These are phyloP conservation scores for Sphaerophoria taeniata DNA, from an alignment of 2,888 invertebrate species.

Conservation along the genomic window DNA sequence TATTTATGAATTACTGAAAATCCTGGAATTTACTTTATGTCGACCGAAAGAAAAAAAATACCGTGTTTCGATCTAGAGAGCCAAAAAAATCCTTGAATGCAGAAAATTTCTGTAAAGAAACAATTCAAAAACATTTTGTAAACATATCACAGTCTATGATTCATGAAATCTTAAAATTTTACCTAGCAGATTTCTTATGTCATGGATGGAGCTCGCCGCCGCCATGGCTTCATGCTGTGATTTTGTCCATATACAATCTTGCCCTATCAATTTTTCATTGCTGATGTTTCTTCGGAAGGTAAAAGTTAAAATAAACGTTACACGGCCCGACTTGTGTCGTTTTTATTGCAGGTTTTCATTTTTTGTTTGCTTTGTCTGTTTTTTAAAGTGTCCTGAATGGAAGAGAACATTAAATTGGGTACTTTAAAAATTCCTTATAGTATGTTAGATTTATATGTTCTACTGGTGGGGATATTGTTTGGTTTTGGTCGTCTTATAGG, in stretches of 20 bases:
- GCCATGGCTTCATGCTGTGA: background rate
- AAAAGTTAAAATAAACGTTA: slow-evolving; percentile 16
- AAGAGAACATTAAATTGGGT: slow-evolving; percentile 15
- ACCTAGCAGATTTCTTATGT: background rate
- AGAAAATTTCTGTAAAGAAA: background rate
- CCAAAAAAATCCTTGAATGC: background rate
- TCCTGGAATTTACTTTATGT: too few species aligned
- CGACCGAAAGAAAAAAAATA: too few species aligned
- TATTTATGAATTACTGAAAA: too few species aligned
- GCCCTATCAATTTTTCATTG: background rate
- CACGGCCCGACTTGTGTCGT: background rate
- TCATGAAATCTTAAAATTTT: slow-evolving; percentile 65
- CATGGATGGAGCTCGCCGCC: background rate
- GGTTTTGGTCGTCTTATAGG: background rate
- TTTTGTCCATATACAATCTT: slow-evolving; percentile 8
- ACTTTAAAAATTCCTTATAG: slow-evolving; percentile 2
- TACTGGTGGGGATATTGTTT: background rate
- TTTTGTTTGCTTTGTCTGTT: background rate
- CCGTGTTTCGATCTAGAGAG: too few species aligned
- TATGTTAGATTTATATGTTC: background rate
- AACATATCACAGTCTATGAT: slow-evolving; percentile 45
- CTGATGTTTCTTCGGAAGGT: background rate
- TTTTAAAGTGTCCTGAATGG: slow-evolving; percentile 2
- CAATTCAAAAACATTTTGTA: slow-evolving; percentile 27
- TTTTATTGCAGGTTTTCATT: background rate